Conservation (phyloP, 2,888 invertebrate genomes). For the Zhengitettix transpicula region DNA sequence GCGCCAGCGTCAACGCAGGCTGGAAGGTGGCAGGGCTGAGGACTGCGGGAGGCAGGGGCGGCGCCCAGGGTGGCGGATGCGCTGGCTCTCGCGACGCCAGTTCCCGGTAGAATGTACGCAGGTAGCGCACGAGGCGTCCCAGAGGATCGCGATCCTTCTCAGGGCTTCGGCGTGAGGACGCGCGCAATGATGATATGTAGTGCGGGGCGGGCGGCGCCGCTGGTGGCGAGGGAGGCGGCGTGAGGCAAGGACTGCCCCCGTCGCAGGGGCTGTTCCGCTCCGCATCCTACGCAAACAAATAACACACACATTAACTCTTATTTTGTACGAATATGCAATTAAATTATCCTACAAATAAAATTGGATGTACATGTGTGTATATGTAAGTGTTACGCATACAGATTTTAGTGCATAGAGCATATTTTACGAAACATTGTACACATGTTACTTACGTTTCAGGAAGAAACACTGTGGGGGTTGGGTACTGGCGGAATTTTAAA, state of each 20-base stretch:
- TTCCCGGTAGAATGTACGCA: slow-evolving; percentile 31
- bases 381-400: too few species aligned
- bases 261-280: slow-evolving; percentile 3
- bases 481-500: too few species aligned
- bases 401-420: too few species aligned
- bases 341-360: too few species aligned
- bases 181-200: slow-evolving; percentile 25
- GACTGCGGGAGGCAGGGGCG: slow-evolving; percentile 29
- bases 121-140: slow-evolving; percentile 25
- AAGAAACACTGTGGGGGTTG: too few species aligned
- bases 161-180: slow-evolving; percentile 20
- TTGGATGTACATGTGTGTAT: too few species aligned
- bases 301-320: too few species aligned
- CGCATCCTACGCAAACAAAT: too few species aligned
- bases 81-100: slow-evolving; percentile 29
- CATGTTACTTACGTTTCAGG: too few species aligned
- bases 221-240: slow-evolving; percentile 10
- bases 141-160: slow-evolving; percentile 15
- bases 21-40: slow-evolving; percentile 33
- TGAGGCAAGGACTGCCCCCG: slow-evolving; percentile 6
- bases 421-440: too few species aligned
- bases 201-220: slow-evolving; percentile 23
- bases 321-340: too few species aligned
- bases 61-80: slow-evolving; percentile 31
- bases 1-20: slow-evolving; percentile 29